phyloP scores from a whole-genome alignment of 2,797 vertebrate genomes.

The Manis crassicaudata region DNA sequence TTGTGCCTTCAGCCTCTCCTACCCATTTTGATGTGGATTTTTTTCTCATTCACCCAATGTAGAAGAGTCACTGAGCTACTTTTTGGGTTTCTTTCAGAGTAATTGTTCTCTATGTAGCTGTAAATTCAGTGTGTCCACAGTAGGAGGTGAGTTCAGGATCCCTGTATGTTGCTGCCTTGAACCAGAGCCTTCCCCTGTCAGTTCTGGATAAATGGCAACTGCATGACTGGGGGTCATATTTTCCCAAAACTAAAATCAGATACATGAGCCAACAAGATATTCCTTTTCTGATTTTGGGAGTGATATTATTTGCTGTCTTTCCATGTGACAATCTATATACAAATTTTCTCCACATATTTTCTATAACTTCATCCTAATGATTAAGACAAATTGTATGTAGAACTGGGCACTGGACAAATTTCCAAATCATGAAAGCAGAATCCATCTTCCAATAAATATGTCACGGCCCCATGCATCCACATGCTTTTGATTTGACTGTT shows the following conservation, averaged over 20 bases:
- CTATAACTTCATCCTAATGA: not conserved
- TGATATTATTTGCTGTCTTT: not conserved
- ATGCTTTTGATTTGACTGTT: not conserved
- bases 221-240: not conserved
- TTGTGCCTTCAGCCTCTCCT: not conserved
- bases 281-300: not conserved
- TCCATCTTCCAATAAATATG: not conserved
- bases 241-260: constrained; percentile 11
- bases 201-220: not conserved
- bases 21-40: not conserved
- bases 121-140: not conserved
- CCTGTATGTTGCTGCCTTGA: not conserved
- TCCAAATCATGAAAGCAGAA: not conserved
- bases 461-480: not conserved
- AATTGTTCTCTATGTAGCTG: not conserved
- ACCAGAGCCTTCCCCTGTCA: not conserved
- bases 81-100: not conserved
- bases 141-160: not conserved
- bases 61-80: not conserved
- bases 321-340: not conserved
- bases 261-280: not conserved
- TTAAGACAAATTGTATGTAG: not conserved
- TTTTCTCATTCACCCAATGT: not conserved
- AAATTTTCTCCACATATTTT: not conserved
- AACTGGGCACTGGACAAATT: not conserved